A percentile compares a stretch with the other conserved stretches of the same genome.
These are phyloP conservation scores for Pygmarrhopalites habei DNA, from an alignment of 1,140 invertebrate genomes.

Conservation along the genomic window DNA sequence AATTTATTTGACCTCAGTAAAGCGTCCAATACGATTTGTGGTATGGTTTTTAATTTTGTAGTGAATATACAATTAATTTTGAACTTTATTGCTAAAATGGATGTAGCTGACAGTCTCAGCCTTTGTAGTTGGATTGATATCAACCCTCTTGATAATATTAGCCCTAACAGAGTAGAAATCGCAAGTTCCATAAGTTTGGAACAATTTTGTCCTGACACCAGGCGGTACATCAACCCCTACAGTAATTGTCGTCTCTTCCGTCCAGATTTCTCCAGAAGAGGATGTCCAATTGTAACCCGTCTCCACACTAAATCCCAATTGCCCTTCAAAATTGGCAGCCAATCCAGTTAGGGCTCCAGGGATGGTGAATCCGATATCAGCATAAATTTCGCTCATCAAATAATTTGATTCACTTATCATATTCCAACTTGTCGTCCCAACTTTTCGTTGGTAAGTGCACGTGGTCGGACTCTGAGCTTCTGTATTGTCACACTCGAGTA, in stretches of 20 bases:
- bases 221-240: conserved; percentile 17
- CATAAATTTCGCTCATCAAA: background rate
- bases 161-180: conserved; percentile 18
- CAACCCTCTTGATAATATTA: conserved; percentile 12
- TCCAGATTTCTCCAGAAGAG: conserved; percentile 8
- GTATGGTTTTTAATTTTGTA: too few relatives aligned
- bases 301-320: background rate
- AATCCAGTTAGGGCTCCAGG: background rate
- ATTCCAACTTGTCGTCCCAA: conserved; percentile 13
- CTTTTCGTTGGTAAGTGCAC: conserved; percentile 18
- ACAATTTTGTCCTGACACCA: conserved; percentile 14
- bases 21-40: too few relatives aligned
- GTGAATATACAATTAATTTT: too few relatives aligned
- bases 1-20: too few relatives aligned
- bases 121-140: background rate
- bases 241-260: conserved; percentile 1
- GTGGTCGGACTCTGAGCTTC: conserved; percentile 14
- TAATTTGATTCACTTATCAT: background rate
- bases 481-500: conserved; percentile 33
- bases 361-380: background rate
- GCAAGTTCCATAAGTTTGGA: conserved; percentile 17
- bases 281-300: conserved; percentile 9
- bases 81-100: too few relatives aligned
- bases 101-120: background rate
- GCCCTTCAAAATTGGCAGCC: background rate